phyloP scores from a whole-genome alignment of 1,140 invertebrate genomes.

The Pogonognathellus flavescens region DNA sequence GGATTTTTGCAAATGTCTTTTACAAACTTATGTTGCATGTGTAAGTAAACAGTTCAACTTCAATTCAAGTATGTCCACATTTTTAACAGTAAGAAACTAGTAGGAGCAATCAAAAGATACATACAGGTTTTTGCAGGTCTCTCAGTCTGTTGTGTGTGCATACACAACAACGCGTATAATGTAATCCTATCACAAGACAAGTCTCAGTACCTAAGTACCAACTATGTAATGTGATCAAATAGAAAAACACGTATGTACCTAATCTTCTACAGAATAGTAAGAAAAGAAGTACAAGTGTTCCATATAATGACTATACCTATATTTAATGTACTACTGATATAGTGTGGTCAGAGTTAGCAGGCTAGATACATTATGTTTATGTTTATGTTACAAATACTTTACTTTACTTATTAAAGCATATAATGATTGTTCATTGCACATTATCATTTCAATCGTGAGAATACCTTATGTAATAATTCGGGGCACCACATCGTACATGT shows the following conservation, averaged over 20 bases:
- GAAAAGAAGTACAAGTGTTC: background rate
- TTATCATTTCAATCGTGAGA: slow-evolving; percentile 8
- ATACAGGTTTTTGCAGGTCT: slow-evolving; percentile 1
- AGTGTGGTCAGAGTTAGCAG: background rate
- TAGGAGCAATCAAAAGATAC: background rate
- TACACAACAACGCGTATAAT: background rate
- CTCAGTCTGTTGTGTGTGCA: background rate
- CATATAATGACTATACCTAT: background rate
- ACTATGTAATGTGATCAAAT: background rate
- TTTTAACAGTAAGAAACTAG: slow-evolving; percentile 19
- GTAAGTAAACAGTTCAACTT: slow-evolving; percentile 15
- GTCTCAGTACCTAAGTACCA: background rate
- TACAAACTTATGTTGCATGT: too few species aligned
- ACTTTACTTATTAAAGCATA: too few species aligned
- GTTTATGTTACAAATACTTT: too few species aligned
- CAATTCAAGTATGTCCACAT: slow-evolving; percentile 24
- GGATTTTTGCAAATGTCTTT: too few species aligned
- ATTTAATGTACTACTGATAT: background rate
- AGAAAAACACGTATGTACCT: too few species aligned
- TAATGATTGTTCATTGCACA: too few species aligned
- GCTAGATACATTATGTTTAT: background rate
- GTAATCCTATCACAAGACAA: slow-evolving; percentile 25
- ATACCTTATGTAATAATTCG: background rate
- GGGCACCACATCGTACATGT: background rate
- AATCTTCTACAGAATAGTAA: background rate